Evolutionary conservation across 2,113 vertebrate genomes (phyloP).

Genomic region (Formicarius rufipectus): DNA sequence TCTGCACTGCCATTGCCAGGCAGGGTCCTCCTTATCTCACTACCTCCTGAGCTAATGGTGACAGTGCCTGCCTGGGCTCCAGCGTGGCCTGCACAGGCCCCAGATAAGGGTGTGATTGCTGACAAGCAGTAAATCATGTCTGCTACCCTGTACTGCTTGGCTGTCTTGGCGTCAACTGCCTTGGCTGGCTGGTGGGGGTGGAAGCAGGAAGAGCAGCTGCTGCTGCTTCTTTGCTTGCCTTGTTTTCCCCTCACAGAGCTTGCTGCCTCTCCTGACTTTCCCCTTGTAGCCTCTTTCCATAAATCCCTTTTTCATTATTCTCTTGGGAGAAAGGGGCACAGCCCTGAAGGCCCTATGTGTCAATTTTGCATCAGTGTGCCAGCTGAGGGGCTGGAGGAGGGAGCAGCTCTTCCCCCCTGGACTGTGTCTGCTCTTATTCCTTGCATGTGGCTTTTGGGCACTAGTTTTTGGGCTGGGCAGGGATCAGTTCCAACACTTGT

Average conservation of each 20-base stretch:
- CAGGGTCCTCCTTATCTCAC: not conserved
- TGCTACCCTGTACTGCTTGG: not conserved
- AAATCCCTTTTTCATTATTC: fast-evolving
- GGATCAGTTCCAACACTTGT: fast-evolving
- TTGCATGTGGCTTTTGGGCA: fast-evolving
- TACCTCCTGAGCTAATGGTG: fast-evolving
- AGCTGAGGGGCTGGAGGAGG: not conserved
- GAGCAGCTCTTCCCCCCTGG: not conserved
- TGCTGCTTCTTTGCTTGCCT: not conserved
- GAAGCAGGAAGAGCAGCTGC: not conserved
- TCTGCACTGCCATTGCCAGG: not conserved
- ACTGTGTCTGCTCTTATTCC: not conserved
- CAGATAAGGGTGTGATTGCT: not conserved
- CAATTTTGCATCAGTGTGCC: not conserved
- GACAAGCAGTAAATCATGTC: not conserved
- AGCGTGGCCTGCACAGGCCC: not conserved
- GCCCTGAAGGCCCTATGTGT: not conserved
- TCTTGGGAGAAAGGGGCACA: not conserved
- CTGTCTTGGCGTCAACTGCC: fast-evolving
- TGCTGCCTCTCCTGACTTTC: not conserved
- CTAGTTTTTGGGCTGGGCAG: not conserved
- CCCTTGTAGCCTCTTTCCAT: not conserved
- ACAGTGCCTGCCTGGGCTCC: not conserved
- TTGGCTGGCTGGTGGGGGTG: not conserved
- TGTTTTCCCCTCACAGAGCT: not conserved